Conservation (phyloP, 2,797 vertebrate genomes). For the Myotis vivesi region DNA sequence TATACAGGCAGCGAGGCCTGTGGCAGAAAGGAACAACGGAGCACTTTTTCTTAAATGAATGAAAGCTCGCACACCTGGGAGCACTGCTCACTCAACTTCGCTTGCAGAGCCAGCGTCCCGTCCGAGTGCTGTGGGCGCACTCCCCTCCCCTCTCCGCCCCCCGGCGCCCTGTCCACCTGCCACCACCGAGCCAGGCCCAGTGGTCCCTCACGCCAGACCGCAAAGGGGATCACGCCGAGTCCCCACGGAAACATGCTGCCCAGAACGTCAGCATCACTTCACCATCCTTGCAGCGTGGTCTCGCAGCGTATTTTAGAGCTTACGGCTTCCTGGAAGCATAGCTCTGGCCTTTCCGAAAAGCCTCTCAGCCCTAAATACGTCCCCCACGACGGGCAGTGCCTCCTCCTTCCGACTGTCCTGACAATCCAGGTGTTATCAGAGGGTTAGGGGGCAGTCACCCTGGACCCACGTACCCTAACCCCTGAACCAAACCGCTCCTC, state of each 20-base stretch:
- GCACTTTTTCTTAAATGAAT: neutral
- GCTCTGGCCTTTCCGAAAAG: neutral
- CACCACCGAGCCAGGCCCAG: no score
- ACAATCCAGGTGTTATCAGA: conserved; percentile 1
- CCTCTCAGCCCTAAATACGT: neutral
- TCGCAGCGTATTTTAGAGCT: neutral
- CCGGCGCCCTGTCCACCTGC: no score
- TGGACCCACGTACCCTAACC: neutral
- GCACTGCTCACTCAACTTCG: neutral
- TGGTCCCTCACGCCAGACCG: accelerated
- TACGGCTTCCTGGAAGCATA: neutral
- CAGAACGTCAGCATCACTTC: neutral
- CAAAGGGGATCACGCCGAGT: no score
- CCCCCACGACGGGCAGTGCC: neutral
- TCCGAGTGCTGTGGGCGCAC: neutral
- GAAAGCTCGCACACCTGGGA: neutral
- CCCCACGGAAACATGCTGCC: no score
- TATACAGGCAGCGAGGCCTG: neutral
- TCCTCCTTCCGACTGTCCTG: neutral
- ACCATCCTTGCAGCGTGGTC: neutral
- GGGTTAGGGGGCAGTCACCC: neutral
- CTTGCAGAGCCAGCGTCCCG: accelerated
- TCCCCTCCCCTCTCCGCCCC: no score
- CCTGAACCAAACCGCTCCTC: neutral
- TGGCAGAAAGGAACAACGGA: neutral